These are phyloP conservation scores for Tiphia femorata DNA, from an alignment of 2,888 invertebrate species.

Conservation along the genomic window DNA sequence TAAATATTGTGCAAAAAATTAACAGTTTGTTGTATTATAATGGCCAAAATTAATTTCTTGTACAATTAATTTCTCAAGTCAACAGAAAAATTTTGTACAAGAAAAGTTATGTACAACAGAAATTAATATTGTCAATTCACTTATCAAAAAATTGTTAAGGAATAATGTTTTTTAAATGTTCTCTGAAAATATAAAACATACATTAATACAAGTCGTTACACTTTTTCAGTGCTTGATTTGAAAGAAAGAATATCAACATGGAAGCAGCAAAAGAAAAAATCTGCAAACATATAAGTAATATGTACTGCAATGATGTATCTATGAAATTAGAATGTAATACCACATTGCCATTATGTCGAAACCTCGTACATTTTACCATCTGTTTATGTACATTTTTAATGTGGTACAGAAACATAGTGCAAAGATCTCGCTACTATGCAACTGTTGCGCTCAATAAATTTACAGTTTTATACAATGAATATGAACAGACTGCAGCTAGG, in stretches of 20 bases:
- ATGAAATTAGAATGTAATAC: slow-evolving; percentile 9
- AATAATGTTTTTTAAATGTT: not conserved
- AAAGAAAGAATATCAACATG: slow-evolving; percentile 89
- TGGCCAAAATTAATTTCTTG: too few species aligned
- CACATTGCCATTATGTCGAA: slow-evolving; percentile 25
- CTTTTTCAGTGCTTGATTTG: slow-evolving; percentile 82
- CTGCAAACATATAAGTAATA: slow-evolving; percentile 60
- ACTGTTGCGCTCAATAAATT: slow-evolving; percentile 64
- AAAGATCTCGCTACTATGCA: slow-evolving; percentile 63
- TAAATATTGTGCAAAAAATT: too few species aligned
- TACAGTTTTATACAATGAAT: slow-evolving; percentile 61
- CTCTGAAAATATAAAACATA: slow-evolving; percentile 10
- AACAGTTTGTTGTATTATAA: too few species aligned
- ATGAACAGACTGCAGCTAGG: slow-evolving; percentile 63
- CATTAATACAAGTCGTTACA: too few species aligned
- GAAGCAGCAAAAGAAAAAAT: slow-evolving; percentile 82
- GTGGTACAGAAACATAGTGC: slow-evolving; percentile 53
- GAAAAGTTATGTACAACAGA: too few species aligned
- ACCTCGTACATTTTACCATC: slow-evolving; percentile 32
- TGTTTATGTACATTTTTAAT: slow-evolving; percentile 30
- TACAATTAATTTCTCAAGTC: too few species aligned
- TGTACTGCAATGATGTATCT: not conserved
- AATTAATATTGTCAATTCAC: too few species aligned
- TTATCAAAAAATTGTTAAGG: too few species aligned
- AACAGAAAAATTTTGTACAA: too few species aligned